Percentiles rank a stretch among this genome's conserved stretches.
Conservation (phyloP, 2,797 vertebrate genomes). For the Apogon talboti region DNA sequence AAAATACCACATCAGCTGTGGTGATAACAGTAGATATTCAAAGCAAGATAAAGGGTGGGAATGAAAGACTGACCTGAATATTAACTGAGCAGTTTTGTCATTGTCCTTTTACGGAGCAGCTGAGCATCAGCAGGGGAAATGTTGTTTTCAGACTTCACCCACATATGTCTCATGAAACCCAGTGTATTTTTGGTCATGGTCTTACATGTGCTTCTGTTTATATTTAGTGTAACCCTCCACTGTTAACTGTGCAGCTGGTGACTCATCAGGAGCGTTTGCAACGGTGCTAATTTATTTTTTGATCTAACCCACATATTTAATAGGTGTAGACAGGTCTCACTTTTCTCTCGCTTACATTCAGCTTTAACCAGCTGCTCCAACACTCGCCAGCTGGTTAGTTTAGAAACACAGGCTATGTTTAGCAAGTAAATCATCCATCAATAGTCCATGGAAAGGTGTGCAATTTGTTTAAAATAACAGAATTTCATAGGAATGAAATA, state of each 20-base stretch:
- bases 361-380: constrained; percentile 30
- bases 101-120: constrained; percentile 35
- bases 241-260: constrained; percentile 52
- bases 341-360: constrained; percentile 55
- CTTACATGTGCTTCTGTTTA: constrained; percentile 63
- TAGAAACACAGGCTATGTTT: constrained; percentile 42
- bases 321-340: constrained; percentile 64
- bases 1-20: constrained; percentile 70
- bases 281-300: constrained; percentile 78
- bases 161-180: constrained; percentile 17
- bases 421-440: constrained; percentile 32
- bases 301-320: constrained; percentile 64
- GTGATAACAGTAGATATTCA: constrained; percentile 34
- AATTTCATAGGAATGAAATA: constrained; percentile 1
- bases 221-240: constrained; percentile 66
- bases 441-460: constrained; percentile 9
- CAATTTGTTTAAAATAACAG: not conserved
- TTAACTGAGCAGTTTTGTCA: constrained; percentile 58
- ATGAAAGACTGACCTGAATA: constrained; percentile 66
- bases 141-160: constrained; percentile 16
- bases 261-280: constrained; percentile 59
- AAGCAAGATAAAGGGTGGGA: constrained; percentile 47
- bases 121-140: constrained; percentile 15
- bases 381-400: constrained; percentile 50
- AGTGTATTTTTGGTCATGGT: constrained; percentile 58